Conservation (phyloP, 2,888 invertebrate genomes). For the Eupelmus urozonus region DNA sequence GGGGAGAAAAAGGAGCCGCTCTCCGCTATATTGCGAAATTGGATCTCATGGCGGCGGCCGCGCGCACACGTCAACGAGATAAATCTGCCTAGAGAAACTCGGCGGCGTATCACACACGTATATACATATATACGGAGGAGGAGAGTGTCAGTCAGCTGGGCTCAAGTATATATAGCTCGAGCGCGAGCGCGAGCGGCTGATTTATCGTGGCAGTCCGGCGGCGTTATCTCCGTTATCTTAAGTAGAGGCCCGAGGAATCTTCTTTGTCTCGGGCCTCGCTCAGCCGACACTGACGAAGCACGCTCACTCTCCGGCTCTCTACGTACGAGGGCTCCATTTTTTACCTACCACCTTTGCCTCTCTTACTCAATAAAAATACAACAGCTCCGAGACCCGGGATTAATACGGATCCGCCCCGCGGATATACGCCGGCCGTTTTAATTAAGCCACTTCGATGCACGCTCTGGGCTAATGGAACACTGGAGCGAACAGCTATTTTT, state of each 20-base stretch:
- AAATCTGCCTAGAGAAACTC: conserved; percentile 61
- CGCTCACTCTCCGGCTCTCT: conserved; percentile 20
- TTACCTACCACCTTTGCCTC: not conserved
- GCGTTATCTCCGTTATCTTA: conserved; percentile 73
- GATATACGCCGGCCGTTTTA: no score
- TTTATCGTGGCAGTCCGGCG: conserved; percentile 67
- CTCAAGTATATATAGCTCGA: not conserved
- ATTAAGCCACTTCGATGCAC: no score
- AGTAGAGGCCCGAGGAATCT: conserved; percentile 68
- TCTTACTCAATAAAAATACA: not conserved
- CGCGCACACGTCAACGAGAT: conserved; percentile 60
- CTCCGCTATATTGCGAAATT: conserved; percentile 61
- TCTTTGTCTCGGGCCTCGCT: conserved; percentile 62
- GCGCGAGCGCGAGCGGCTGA: conserved; percentile 45
- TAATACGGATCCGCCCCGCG: not conserved
- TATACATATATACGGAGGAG: no score
- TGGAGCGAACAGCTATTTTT: no score
- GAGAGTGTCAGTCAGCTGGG: conserved; percentile 58
- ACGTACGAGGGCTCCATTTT: conserved; percentile 27
- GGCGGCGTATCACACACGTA: conserved; percentile 57
- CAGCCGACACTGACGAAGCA: conserved; percentile 71
- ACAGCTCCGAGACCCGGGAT: not conserved
- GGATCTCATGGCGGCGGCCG: conserved; percentile 46
- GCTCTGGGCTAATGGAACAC: no score
- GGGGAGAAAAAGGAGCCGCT: not conserved